phyloP scores from a whole-genome alignment of 1,140 invertebrate species.

The Magallana ariakensis region DNA sequence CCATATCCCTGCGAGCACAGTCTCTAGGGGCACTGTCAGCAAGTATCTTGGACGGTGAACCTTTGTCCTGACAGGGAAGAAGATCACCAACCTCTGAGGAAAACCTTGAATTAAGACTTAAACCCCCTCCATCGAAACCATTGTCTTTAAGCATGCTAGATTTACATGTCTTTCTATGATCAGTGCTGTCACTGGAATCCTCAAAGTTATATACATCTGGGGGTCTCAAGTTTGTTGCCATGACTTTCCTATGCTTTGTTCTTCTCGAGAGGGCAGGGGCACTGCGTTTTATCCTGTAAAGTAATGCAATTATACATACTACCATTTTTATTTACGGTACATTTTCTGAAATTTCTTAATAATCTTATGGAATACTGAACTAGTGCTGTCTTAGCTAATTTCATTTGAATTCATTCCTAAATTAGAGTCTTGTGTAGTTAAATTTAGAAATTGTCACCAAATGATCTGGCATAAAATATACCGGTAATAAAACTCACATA shows the following conservation, averaged over 20 bases:
- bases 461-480: too few relatives aligned
- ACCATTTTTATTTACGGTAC: too few relatives aligned
- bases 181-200: neutral
- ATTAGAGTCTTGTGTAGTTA: too few relatives aligned
- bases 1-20: neutral
- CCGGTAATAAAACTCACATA: neutral
- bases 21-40: neutral
- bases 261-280: conserved; percentile 9
- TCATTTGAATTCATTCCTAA: too few relatives aligned
- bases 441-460: too few relatives aligned
- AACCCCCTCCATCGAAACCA: neutral
- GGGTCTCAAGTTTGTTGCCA: neutral
- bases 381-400: too few relatives aligned
- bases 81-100: neutral
- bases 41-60: neutral
- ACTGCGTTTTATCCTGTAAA: neutral
- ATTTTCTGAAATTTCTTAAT: too few relatives aligned
- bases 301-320: neutral
- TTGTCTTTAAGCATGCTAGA: neutral
- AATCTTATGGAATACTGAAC: too few relatives aligned
- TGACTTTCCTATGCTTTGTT: neutral
- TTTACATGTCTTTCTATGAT: neutral
- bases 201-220: neutral
- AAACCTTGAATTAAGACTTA: neutral
- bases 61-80: neutral